Base-by-base conservation (phyloP, 2,888 invertebrate genomes). In the Drosophila kokeensis region DNA sequence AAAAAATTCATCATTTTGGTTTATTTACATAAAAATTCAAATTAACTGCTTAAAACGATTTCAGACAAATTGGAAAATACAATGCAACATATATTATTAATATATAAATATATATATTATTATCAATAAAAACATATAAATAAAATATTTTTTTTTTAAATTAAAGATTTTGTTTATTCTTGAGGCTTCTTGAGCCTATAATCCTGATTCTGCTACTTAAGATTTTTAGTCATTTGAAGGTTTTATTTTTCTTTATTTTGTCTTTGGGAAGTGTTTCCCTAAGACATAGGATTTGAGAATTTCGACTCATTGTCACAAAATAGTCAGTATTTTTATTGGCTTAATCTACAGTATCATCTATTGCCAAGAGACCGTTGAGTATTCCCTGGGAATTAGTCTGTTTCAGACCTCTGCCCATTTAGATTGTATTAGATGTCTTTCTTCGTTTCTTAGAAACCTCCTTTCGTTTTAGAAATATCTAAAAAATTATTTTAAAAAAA, bases 211-310 rank as follows among this genome's bases (percentile, higher is more conserved):
- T 4, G n/a, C 4, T n/a, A n/a, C 2, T n/a, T n/a, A n/a, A n/a
- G n/a, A n/a, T n/a, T n/a, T n/a, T n/a, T n/a, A n/a, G n/a, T n/a
- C n/a, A n/a, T n/a, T n/a, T n/a, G n/a, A n/a, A n/a, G n/a, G n/a
- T n/a, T n/a, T n/a, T 21, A 45, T 45, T 45, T 42, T 11, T 42
- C 8, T 11, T 30, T 0, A 3, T 30, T 42, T 42, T 11, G n/a
- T 11, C 2, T n/a, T 2, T 3, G 11, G 11, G n/a, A 3, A 4
- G n/a, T n/a, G 1, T n/a, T 38, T 15, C 0, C n/a, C 10, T 5
- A 40, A n/a, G 40, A 40, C 4, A 10, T 6, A 13, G 3, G 4
- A 13, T 7, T 7, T 21, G 1, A 21, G 13, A 21, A 21, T 21
- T 21, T 45, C 21, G 21, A 4, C 13, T 42, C 42, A 42, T 11